These are phyloP conservation scores for Ephestia elutella DNA, from an alignment of 1,140 invertebrate genomes.

Conservation along the genomic window DNA sequence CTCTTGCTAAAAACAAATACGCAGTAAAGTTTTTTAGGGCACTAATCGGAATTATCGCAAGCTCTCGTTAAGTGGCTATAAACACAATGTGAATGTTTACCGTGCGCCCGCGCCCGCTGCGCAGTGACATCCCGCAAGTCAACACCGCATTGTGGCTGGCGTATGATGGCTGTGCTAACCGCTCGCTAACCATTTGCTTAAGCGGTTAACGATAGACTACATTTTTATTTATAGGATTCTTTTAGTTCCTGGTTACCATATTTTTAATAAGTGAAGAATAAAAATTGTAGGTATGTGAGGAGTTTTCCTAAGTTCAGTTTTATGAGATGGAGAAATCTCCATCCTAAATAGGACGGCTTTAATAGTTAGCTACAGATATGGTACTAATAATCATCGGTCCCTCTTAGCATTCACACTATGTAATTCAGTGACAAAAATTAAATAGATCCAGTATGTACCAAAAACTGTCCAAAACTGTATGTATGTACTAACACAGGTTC, in stretches of 20 bases:
- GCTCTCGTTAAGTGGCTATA: constrained; percentile 69
- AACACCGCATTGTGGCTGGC: constrained; percentile 50
- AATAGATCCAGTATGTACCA: too few species aligned
- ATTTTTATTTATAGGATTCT: background rate
- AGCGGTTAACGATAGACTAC: constrained; percentile 34
- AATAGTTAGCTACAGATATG: too few species aligned
- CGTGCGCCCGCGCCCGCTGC: constrained; percentile 63
- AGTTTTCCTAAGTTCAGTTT: too few species aligned
- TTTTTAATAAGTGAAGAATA: too few species aligned
- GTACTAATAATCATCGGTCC: too few species aligned
- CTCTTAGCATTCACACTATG: too few species aligned
- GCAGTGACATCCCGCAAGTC: constrained; percentile 54
- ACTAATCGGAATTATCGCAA: constrained; percentile 68
- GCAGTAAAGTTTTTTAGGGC: constrained; percentile 54
- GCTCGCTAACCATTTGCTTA: constrained; percentile 58
- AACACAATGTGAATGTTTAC: constrained; percentile 68
- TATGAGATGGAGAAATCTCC: too few species aligned
- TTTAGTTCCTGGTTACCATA: background rate
- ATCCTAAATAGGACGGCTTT: too few species aligned
- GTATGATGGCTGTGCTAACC: constrained; percentile 57
- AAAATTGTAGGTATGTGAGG: too few species aligned
- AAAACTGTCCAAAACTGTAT: too few species aligned
- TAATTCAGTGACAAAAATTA: too few species aligned
- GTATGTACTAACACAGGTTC: too few species aligned
- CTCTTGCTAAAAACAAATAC: constrained; percentile 61